These are phyloP conservation scores for Tragelaphus scriptus DNA, from an alignment of 2,113 vertebrate species.

Conservation along the genomic window DNA sequence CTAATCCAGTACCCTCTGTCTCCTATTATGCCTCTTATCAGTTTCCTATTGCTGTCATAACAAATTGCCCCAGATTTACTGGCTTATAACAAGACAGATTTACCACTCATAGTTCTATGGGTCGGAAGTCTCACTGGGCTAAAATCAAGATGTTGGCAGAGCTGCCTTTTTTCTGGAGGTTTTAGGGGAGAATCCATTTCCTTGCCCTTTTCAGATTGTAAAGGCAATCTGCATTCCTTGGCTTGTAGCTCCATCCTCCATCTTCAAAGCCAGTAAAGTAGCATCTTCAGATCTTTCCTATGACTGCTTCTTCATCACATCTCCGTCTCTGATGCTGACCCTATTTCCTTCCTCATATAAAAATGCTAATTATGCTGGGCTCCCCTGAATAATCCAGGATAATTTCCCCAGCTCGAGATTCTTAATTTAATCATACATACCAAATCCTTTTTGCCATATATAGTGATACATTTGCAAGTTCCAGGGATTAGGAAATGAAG, in stretches of 20 bases:
- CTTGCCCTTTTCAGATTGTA: not conserved
- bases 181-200: not conserved
- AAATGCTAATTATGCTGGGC: not conserved
- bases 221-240: not conserved
- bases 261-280: not conserved
- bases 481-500: not conserved
- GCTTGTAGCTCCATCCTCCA: not conserved
- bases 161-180: not conserved
- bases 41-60: not conserved
- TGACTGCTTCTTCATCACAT: not conserved
- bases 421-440: not conserved
- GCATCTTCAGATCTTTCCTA: not conserved
- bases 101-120: not conserved
- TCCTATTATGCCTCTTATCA: fast-evolving
- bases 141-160: not conserved
- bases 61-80: not conserved
- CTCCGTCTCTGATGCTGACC: not conserved
- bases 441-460: not conserved
- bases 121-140: not conserved
- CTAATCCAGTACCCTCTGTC: not conserved
- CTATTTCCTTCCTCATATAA: not conserved
- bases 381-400: not conserved
- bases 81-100: not conserved
- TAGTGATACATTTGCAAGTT: not conserved
- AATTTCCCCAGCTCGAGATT: not conserved